A percentile compares a stretch with the other conserved stretches of the same genome.
Evolutionary conservation across 2,113 vertebrate genomes (phyloP).

Genomic region (Otus sunia): DNA sequence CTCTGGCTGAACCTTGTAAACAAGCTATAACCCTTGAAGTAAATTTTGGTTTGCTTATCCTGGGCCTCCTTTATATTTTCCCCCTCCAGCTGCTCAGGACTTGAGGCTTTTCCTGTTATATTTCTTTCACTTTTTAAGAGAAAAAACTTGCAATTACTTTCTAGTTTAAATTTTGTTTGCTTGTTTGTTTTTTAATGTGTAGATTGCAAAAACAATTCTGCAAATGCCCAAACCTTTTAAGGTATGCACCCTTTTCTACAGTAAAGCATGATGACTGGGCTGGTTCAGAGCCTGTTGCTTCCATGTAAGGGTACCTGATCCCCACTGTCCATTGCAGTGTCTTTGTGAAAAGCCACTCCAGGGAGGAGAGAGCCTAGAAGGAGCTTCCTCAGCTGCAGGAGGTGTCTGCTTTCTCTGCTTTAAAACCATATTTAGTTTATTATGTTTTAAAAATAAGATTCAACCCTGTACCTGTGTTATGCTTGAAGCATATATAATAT

Average conservation of each 20-base stretch:
- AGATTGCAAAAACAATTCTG: background rate
- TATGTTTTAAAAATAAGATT: background rate
- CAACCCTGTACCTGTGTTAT: background rate
- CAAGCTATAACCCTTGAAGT: background rate
- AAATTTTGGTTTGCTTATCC: background rate
- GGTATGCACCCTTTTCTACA: background rate
- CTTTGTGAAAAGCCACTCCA: background rate
- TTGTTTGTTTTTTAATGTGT: background rate
- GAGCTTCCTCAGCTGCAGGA: background rate
- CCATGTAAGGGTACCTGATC: background rate
- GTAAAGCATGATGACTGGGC: background rate
- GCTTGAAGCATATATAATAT: background rate
- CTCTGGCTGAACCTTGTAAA: background rate
- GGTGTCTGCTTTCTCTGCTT: background rate
- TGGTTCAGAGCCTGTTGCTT: background rate
- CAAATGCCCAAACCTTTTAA: background rate
- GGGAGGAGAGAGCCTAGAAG: slow-evolving; percentile 5
- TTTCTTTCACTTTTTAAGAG: background rate
- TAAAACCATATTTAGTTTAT: background rate
- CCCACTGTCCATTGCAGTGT: background rate
- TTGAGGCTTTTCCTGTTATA: background rate
- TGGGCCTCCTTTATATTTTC: background rate
- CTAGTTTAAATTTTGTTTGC: background rate
- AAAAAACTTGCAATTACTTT: background rate
- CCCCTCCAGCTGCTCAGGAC: background rate